Percentiles rank a stretch among this genome's conserved stretches.
These are phyloP conservation scores for Champsocephalus esox DNA, from an alignment of 2,797 vertebrate species.

Conservation along the genomic window DNA sequence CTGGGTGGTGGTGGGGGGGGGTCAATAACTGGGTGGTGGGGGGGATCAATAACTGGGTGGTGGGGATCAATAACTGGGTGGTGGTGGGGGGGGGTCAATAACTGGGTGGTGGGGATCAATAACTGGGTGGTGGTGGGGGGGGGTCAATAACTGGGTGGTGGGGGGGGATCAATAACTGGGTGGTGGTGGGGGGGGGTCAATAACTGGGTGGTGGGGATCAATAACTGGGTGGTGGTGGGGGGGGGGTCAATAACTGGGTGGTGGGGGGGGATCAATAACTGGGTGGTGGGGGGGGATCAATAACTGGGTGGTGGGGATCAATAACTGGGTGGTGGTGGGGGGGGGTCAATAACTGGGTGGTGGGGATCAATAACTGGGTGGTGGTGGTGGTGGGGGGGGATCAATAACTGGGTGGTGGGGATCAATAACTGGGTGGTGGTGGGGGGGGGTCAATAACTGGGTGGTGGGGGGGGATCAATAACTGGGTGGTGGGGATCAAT, in stretches of 20 bases:
- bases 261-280: no score
- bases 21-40: conserved; percentile 4
- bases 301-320: no score
- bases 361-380: conserved; percentile 12
- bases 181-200: background rate
- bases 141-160: conserved; percentile 16
- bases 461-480: no score
- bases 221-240: conserved; percentile 24
- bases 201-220: background rate
- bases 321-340: no score
- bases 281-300: no score
- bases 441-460: no score
- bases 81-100: background rate
- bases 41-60: background rate
- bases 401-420: no score
- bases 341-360: conserved; percentile 12
- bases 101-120: conserved; percentile 6
- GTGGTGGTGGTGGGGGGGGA: background rate
- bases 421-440: no score
- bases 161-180: no score
- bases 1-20: no score
- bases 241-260: conserved; percentile 23
- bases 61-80: no score
- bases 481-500: conserved; percentile 6
- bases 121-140: conserved; percentile 16